Evolutionary conservation across 2,113 vertebrate genomes (phyloP), one percentile per base, ranked within the genome.

Genomic region (Xiphophorus couchianus): DNA sequence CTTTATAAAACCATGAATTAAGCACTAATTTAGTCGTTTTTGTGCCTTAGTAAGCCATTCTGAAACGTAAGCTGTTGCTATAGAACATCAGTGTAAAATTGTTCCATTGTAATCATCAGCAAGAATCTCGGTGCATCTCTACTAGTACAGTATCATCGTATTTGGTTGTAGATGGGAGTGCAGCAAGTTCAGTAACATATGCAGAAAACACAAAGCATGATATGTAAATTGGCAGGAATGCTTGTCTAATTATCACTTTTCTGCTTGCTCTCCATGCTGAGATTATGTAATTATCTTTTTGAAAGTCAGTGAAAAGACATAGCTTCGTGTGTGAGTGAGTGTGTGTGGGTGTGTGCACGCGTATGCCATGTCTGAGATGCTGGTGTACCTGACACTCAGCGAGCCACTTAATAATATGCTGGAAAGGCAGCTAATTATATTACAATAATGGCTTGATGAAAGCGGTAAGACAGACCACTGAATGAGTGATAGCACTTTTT

Each of bases 171-270:
- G 63, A 66, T 68, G 65, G 48, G 44, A 76, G 66, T 74, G 67
- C 51, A 71, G 37, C 58, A 39, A 62, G 63, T 71, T 78, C 31
- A 69, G 5, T 66, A 27, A 78, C 80, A 72, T 68, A 33, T 28
- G 13, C 60, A 33, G n/a, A 42, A 62, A 63, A 74, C 63, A 58
- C 69, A 84, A 71, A 78, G 72, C 74, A 66, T 84, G 79, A 86
- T 88, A 80, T 71, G 90, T 93, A 92, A 94, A 94, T 92, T 93
- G 91, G 80, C 87, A 91, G 84, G 87, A 89, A 87, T 90, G 91
- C 80, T 90, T 86, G 90, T 93, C 91, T 94, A 93, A 93, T 95
- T 94, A 94, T 93, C 93, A 92, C 91, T 86, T 93, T 88, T 87
- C 71, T 83, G 79, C 84, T 85, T 83, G 91, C 70, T 90, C 86